These are phyloP conservation scores for Paratrypauchen microcephalus DNA, from an alignment of 2,797 vertebrate genomes.

Conservation along the genomic window DNA sequence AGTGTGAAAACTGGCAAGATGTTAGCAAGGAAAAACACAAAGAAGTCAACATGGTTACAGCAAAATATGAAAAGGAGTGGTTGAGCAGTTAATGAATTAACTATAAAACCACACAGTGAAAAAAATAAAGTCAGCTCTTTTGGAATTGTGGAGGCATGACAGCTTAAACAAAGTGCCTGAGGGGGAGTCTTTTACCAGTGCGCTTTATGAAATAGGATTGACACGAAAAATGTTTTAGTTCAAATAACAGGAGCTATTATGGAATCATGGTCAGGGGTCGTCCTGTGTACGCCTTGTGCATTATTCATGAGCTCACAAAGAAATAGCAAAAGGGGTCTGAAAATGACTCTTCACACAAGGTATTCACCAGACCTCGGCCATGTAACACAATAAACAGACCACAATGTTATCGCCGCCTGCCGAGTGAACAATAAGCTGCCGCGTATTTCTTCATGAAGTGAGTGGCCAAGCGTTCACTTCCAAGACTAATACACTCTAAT, in stretches of 20 bases:
- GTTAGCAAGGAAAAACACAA: slow-evolving; percentile 55
- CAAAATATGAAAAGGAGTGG: slow-evolving; percentile 83
- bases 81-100: slow-evolving; percentile 88
- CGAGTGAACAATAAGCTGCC: slow-evolving; percentile 53
- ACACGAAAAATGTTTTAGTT: slow-evolving; percentile 94
- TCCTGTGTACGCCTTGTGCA: slow-evolving; percentile 82
- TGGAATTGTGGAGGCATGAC: slow-evolving; percentile 90
- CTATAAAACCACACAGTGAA: slow-evolving; percentile 80
- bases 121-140: slow-evolving; percentile 81
- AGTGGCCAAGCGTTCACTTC: slow-evolving; percentile 68
- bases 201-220: slow-evolving; percentile 88
- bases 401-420: slow-evolving; percentile 70
- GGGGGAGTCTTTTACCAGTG: slow-evolving; percentile 86
- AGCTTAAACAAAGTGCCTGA: slow-evolving; percentile 92
- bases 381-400: slow-evolving; percentile 55
- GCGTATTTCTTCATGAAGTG: slow-evolving; percentile 55
- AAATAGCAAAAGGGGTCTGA: slow-evolving; percentile 70
- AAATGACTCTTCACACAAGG: slow-evolving; percentile 63
- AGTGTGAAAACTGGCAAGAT: slow-evolving; percentile 46
- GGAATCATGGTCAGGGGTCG: slow-evolving; percentile 85
- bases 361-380: slow-evolving; percentile 49
- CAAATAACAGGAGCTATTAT: slow-evolving; percentile 94
- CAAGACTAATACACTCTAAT: slow-evolving; percentile 70
- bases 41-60: slow-evolving; percentile 82
- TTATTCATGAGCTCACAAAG: slow-evolving; percentile 92